Evolutionary conservation across 2,113 vertebrate species (phyloP).

Genomic region (Tupaia chinensis): DNA sequence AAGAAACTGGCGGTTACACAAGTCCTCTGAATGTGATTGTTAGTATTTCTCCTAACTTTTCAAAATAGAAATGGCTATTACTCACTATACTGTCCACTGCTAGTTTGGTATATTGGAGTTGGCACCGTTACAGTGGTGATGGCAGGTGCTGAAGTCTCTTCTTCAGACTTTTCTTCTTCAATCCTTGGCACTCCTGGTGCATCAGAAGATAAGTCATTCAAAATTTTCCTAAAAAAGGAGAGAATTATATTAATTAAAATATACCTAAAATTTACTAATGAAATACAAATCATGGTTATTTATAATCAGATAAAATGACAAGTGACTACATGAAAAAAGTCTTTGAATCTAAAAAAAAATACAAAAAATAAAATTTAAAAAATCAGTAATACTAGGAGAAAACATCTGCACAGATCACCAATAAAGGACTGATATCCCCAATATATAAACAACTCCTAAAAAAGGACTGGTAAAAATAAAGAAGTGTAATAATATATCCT

Average conservation of each 20-base stretch:
- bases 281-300: constrained; percentile 61
- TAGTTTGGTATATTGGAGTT: constrained; percentile 99
- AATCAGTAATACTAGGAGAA: not conserved
- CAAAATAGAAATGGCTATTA: constrained; percentile 82
- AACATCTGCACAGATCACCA: not conserved
- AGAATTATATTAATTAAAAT: constrained; percentile 79
- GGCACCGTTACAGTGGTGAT: constrained; percentile 99
- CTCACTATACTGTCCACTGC: constrained; percentile 99
- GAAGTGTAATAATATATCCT: not conserved
- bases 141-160: constrained; percentile 94
- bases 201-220: constrained; percentile 98
- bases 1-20: not conserved
- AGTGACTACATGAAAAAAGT: not conserved
- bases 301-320: not conserved
- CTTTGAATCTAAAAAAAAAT: not conserved
- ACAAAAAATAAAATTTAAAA: not conserved
- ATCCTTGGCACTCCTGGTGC: constrained; percentile 96
- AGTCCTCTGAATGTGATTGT: constrained; percentile 10
- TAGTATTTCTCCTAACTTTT: constrained; percentile 69
- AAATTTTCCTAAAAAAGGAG: constrained; percentile 95
- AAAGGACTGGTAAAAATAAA: not conserved
- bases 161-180: constrained; percentile 99
- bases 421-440: not conserved
- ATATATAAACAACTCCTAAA: constrained; percentile 28
- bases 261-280: constrained; percentile 48